Evolutionary conservation across 1,140 invertebrate genomes (phyloP), one percentile per base, ranked within the genome.

Genomic region (Penaeus chinensis): DNA sequence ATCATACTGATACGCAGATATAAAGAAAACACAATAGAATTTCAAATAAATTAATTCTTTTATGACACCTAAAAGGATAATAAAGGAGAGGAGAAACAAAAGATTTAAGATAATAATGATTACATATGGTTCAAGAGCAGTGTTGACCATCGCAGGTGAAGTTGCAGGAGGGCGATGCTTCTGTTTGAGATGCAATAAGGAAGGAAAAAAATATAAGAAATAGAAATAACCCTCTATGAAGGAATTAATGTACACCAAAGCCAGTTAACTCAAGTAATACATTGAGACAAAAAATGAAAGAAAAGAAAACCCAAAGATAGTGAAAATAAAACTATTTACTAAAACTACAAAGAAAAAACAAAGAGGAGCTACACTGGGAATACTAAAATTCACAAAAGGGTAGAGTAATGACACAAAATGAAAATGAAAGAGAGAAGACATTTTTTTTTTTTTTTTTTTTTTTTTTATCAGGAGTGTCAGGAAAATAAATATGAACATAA

Each of bases 91-190:
- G n/a, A 87, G 82, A 62, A 87, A 79, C 71, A 87, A 87, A 85
- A 85, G 71, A 42, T 18, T n/a, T 16, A 54, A 54, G 16, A 54
- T 54, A 77, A 60, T 24, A 77, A 74, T 82, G 86, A 82, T 87
- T 87, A 87, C 86, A 87, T 87, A 87, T 22, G 79, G 86, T n/a
- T 87, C 86, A 82, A 87, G 80, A 47, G 86, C 82, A 65, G 86
- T 76, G 86, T 54, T 87, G 86, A 83, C 86, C 86, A 83, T 87
- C 60, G 86, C 80, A 87, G 86, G 60, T 82, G 83, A 62, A 63
- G 80, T 82, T 61, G 62, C 86, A 54, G 86, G 86, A 42, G 77
- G 71, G 82, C 86, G 47, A 62, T 81, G 24, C 54, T 76, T 87
- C 86, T 87, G 86, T 82, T 32, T 78, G 78, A 78, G 71, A 74